Percentiles rank a stretch among this genome's conserved stretches.
Evolutionary conservation across 2,888 invertebrate genomes (phyloP).

Genomic region (Chrysomela aeneicollis): DNA sequence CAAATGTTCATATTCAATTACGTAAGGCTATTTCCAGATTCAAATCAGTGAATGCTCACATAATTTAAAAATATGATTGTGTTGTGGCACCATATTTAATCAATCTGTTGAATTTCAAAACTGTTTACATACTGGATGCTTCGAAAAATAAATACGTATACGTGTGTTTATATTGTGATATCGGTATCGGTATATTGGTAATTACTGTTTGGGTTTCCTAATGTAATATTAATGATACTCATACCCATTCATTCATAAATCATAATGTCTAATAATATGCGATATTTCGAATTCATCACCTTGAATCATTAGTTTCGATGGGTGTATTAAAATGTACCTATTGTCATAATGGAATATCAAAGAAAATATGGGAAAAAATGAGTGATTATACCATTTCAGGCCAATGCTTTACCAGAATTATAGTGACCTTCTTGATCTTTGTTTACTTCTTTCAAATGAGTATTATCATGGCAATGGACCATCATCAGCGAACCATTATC

Average conservation of each 20-base stretch:
- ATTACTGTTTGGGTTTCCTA: neutral
- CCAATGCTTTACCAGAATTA: too few species aligned
- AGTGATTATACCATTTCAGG: too few species aligned
- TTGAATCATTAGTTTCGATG: too few species aligned
- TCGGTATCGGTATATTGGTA: neutral
- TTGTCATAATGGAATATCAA: too few species aligned
- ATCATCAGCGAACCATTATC: neutral
- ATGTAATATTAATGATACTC: constrained; percentile 10
- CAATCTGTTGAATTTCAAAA: neutral
- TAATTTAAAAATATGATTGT: neutral
- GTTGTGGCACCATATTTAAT: neutral
- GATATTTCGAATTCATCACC: too few species aligned
- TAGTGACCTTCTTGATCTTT: neutral
- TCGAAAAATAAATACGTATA: neutral
- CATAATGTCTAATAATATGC: too few species aligned
- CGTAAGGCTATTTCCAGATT: neutral
- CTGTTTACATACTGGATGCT: constrained; percentile 1
- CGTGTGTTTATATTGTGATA: neutral
- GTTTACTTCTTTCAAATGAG: neutral
- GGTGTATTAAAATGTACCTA: too few species aligned
- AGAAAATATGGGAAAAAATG: too few species aligned
- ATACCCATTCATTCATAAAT: constrained; percentile 14
- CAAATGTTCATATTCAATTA: neutral
- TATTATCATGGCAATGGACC: neutral
- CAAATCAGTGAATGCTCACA: neutral